Evolutionary conservation across 2,113 vertebrate species (phyloP), one percentile per base, ranked within the genome.

Genomic region (Platysteira castanea): DNA sequence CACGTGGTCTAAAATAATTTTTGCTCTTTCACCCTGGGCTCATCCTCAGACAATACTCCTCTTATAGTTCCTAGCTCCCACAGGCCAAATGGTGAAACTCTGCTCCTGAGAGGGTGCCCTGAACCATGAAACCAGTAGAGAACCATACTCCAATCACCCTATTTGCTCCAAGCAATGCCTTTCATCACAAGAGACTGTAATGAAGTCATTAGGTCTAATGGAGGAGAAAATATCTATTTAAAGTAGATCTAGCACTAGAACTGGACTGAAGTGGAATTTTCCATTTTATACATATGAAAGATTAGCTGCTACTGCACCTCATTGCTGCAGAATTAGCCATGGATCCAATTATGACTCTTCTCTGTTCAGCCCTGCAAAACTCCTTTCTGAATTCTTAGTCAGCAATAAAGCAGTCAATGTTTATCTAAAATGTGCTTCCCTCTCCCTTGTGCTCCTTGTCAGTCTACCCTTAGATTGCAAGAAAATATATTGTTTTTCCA

Each of bases 241-340:
- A 87, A 93, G 89, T 49, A 89, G 61, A 46, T 75, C 64, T 82
- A 79, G 50, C 83, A 88, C 35, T 68, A 93, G 83, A 96, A 94
- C 7, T 35, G 75, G 68, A 79, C 88, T 84, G 90, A 89, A 94
- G 49, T 85, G 94, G 91, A 96, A 96, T 94, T 95, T 95, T 96
- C 84, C 84, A 61, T 92, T 91, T 92, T 69, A 79, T 76, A 28
- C 23, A 9, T 53, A 33, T 21, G 49, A 91, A 70, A 84, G 65
- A 92, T 87, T 13, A 84, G 44, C 56, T 79, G 65, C 8, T 27
- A 53, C 80, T 77, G 68, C 3, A 1, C 60, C 60, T 82, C 12
- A 3, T 49, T 91, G 57, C 53, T 95, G 56, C 69, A 76, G 77
- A 95, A 84, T 95, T 89, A 96, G 82, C 87, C 53, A 39, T 61